Evolutionary conservation across 2,113 vertebrate genomes (phyloP).

Genomic region (Sceloporus undulatus): DNA sequence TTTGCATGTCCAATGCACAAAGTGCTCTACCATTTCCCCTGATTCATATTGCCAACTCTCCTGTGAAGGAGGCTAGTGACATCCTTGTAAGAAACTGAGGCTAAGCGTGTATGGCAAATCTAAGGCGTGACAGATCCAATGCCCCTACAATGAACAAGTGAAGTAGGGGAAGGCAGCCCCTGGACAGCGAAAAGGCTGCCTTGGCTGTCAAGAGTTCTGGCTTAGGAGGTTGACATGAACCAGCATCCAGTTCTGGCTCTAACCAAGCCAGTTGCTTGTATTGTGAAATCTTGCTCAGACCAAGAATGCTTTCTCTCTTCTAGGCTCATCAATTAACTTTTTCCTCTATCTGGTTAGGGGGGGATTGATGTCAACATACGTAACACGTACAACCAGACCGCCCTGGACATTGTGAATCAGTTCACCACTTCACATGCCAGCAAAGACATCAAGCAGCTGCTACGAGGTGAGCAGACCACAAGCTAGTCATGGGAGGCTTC

Average conservation of each 20-base stretch:
- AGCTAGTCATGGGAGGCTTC: no score
- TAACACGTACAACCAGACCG: slow-evolving; percentile 97
- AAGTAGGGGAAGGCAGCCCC: not conserved
- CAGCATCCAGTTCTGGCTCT: not conserved
- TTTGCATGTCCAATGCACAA: not conserved
- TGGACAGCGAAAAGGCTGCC: not conserved
- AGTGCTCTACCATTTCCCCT: not conserved
- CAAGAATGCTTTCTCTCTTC: not conserved
- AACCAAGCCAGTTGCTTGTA: not conserved
- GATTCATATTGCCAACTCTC: not conserved
- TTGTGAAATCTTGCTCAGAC: not conserved
- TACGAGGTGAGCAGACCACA: slow-evolving; percentile 83
- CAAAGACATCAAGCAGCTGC: slow-evolving; percentile 96
- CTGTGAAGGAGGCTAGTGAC: not conserved
- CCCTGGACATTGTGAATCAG: slow-evolving; percentile 97
- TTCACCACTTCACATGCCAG: slow-evolving; percentile 98
- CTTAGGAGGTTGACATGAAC: not conserved
- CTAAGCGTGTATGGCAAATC: not conserved
- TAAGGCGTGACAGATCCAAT: not conserved
- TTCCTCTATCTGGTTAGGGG: slow-evolving; percentile 74
- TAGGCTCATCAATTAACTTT: accelerated
- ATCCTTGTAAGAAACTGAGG: not conserved
- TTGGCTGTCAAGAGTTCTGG: not conserved
- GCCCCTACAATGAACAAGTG: not conserved
- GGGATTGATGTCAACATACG: slow-evolving; percentile 94